Evolutionary conservation across 2,113 vertebrate species (phyloP).

Genomic region (Crotalus helleri): DNA sequence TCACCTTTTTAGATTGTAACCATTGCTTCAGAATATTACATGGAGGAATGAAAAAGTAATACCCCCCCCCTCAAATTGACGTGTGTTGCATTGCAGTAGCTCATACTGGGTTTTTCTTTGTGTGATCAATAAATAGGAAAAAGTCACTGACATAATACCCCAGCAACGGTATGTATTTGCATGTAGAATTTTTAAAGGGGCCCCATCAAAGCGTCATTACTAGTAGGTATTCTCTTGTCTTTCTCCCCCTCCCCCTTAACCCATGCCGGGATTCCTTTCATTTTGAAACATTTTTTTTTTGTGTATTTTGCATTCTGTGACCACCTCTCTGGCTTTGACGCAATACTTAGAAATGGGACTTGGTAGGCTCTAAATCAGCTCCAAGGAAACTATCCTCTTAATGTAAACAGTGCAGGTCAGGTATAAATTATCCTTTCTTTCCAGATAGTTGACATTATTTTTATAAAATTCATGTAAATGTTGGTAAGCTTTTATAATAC

Average conservation of each 20-base stretch:
- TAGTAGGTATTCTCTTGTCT: constrained; percentile 28
- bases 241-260: constrained; percentile 25
- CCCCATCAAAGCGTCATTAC: not conserved
- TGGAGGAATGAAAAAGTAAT: not conserved
- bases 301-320: constrained; percentile 38
- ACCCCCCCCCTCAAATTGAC: not conserved
- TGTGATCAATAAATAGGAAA: constrained; percentile 59
- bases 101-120: constrained; percentile 49
- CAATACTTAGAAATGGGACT: constrained; percentile 60
- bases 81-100: constrained; percentile 74
- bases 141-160: not conserved
- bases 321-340: constrained; percentile 55
- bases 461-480: constrained; percentile 57
- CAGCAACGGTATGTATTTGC: constrained; percentile 5
- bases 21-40: not conserved
- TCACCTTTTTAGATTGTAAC: not conserved
- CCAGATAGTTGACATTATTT: constrained; percentile 49
- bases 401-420: constrained; percentile 32
- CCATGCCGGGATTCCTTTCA: constrained; percentile 47
- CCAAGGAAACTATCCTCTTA: constrained; percentile 45
- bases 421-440: constrained; percentile 4
- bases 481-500: constrained; percentile 46
- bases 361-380: constrained; percentile 49
- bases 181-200: not conserved
- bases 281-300: constrained; percentile 36